These are phyloP conservation scores for Nibea albiflora DNA, from an alignment of 2,113 vertebrate species.

Conservation along the genomic window DNA sequence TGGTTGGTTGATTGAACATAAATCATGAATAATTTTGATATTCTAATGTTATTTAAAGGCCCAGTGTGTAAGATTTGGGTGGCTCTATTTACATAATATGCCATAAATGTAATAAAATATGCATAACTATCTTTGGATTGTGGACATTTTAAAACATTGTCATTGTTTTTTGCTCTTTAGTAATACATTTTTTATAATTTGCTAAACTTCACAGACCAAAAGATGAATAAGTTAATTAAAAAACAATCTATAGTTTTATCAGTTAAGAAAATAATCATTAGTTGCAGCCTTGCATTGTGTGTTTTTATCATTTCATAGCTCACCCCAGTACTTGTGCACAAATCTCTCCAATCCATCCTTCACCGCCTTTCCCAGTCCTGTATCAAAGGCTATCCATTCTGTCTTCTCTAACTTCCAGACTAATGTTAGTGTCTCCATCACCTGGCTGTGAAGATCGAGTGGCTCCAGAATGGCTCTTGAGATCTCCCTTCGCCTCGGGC, in stretches of 20 bases:
- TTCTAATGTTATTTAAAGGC: too few species aligned
- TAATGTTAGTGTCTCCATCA: constrained; percentile 80
- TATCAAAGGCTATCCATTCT: constrained; percentile 76
- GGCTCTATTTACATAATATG: too few species aligned
- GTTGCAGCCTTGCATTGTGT: neutral
- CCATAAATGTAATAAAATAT: too few species aligned
- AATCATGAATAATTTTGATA: too few species aligned
- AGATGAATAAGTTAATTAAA: neutral
- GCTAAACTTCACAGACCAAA: neutral
- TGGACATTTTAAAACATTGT: too few species aligned
- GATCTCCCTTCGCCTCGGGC: constrained; percentile 81
- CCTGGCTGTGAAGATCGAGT: constrained; percentile 73
- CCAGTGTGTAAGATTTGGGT: too few species aligned
- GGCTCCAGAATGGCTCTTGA: constrained; percentile 72
- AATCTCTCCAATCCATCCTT: constrained; percentile 82
- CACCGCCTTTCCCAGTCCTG: constrained; percentile 78
- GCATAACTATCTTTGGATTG: too few species aligned
- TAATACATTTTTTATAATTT: too few species aligned
- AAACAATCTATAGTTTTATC: neutral
- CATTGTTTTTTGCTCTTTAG: too few species aligned
- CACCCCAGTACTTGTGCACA: constrained; percentile 86
- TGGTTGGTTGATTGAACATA: too few species aligned
- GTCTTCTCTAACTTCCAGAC: constrained; percentile 80
- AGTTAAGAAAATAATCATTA: neutral
- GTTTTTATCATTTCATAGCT: constrained; percentile 23